Percentiles rank a stretch among this genome's conserved stretches.
Conservation (phyloP, 2,113 vertebrate species). For the Cynopterus brachyotis region DNA sequence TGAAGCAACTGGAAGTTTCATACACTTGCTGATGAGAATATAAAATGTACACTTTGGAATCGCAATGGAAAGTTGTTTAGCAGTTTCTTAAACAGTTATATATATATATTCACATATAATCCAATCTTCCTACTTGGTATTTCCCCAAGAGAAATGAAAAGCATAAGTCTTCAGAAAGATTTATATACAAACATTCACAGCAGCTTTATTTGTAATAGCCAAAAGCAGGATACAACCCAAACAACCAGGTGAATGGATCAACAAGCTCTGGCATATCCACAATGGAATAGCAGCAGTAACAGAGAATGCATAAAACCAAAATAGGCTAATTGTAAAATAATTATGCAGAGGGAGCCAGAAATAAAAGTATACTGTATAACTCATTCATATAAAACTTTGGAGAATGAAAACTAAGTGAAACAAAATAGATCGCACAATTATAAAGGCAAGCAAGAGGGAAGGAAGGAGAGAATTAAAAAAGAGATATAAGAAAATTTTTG, state of each 20-base stretch:
- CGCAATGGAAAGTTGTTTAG: neutral
- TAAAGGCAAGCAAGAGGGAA: neutral
- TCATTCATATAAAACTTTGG: neutral
- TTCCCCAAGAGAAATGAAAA: neutral
- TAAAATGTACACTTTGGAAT: neutral
- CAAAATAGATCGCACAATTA: neutral
- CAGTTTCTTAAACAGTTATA: neutral
- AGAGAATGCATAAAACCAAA: neutral
- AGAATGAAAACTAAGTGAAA: slow-evolving; percentile 28
- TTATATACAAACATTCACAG: neutral
- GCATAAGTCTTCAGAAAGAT: neutral
- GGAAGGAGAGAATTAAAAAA: neutral
- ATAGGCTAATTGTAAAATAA: neutral
- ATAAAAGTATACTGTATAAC: neutral
- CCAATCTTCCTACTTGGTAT: neutral
- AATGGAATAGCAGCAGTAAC: neutral
- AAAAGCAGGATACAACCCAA: neutral
- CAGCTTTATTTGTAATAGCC: neutral
- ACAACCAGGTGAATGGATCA: neutral
- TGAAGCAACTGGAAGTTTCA: neutral
- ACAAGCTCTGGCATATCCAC: neutral
- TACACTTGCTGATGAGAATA: neutral
- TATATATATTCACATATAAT: neutral
- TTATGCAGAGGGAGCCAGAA: neutral
- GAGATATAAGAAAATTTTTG: neutral